Conservation (phyloP, 1,140 invertebrate species). For the Lepidurus couesii region DNA sequence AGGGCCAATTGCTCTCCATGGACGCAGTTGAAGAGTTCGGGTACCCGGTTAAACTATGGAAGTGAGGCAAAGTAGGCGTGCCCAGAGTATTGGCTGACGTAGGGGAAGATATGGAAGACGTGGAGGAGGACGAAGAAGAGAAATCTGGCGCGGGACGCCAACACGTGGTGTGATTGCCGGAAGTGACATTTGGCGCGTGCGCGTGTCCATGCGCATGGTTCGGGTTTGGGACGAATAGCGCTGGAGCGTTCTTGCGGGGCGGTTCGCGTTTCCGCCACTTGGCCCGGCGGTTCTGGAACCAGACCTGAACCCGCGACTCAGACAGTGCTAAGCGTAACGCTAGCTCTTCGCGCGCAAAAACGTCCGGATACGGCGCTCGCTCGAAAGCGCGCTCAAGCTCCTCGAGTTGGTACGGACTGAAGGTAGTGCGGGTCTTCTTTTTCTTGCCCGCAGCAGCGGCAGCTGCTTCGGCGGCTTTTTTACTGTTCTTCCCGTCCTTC, state of each 20-base stretch:
- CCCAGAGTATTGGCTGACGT: not conserved
- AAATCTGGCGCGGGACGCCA: not conserved
- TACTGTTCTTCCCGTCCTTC: constrained; percentile 64
- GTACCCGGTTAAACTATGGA: not conserved
- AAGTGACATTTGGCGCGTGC: not conserved
- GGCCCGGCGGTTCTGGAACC: constrained; percentile 90
- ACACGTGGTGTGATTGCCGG: not conserved
- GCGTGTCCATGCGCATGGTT: not conserved
- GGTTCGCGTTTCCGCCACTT: constrained; percentile 98
- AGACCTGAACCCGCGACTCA: constrained; percentile 89
- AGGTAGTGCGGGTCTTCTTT: constrained; percentile 93
- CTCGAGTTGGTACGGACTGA: constrained; percentile 91
- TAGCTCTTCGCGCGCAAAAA: constrained; percentile 89
- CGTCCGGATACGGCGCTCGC: constrained; percentile 90
- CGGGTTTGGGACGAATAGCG: not conserved
- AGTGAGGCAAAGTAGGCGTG: not conserved
- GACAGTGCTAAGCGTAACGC: constrained; percentile 82
- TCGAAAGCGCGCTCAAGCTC: constrained; percentile 91
- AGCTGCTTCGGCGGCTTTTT: constrained; percentile 77
- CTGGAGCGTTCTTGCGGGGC: constrained; percentile 68
- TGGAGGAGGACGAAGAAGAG: not conserved
- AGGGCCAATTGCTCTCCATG: not conserved
- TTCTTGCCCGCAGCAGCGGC: constrained; percentile 85
- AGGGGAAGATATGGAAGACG: not conserved
- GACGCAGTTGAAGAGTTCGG: not conserved